phyloP scores from a whole-genome alignment of 37 sponge, comb jelly and placozoan species.

The Mnemiopsis leidyi region DNA sequence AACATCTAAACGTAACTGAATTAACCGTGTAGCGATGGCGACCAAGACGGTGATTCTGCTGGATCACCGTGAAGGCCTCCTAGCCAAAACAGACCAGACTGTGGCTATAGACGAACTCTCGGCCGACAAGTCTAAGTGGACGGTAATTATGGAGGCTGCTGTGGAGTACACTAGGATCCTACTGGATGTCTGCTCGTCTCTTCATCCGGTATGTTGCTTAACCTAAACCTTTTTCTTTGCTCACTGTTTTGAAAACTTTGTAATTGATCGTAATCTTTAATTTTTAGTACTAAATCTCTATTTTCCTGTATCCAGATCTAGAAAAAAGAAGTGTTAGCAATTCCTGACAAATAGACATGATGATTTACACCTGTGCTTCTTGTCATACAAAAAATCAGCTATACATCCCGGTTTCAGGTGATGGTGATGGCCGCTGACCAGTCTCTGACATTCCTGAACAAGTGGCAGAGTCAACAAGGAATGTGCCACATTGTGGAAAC shows the following conservation, averaged over 20 bases:
- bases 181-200: background rate
- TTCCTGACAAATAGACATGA: no score
- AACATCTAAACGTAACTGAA: no score
- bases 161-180: slow-evolving; percentile 60
- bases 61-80: slow-evolving; percentile 35
- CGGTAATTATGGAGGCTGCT: slow-evolving; percentile 34
- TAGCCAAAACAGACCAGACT: slow-evolving; percentile 38
- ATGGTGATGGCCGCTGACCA: slow-evolving; percentile 28
- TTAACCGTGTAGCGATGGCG: background rate
- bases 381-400: no score
- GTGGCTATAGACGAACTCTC: slow-evolving; percentile 20
- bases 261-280: background rate
- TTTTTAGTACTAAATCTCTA: background rate
- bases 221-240: no score
- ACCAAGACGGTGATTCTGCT: slow-evolving; percentile 65
- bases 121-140: slow-evolving; percentile 62
- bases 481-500: slow-evolving; percentile 30
- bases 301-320: background rate
- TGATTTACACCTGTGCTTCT: no score
- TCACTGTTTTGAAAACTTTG: no score
- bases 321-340: no score
- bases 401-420: slow-evolving; percentile 6
- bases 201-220: background rate
- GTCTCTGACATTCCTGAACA: slow-evolving; percentile 5
- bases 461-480: slow-evolving; percentile 21